A percentile compares a stretch with the other conserved stretches of the same genome.
phyloP scores from a whole-genome alignment of 2,113 vertebrate species.

The Colaptes auratus region DNA sequence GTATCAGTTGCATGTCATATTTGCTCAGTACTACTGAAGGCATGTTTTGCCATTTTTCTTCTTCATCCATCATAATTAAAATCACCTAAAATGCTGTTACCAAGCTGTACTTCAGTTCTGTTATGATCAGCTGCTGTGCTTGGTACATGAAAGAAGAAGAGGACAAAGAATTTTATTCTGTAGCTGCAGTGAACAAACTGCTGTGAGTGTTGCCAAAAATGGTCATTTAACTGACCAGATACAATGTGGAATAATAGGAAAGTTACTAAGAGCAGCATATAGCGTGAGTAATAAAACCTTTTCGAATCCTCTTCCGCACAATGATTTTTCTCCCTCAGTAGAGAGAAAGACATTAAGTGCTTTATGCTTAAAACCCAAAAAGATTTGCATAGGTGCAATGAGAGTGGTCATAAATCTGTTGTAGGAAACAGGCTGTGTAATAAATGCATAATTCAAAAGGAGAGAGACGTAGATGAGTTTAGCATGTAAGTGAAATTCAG shows the following conservation, averaged over 20 bases:
- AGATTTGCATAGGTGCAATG: slow-evolving; percentile 60
- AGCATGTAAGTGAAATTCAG: slow-evolving; percentile 5
- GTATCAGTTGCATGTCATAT: slow-evolving; percentile 38
- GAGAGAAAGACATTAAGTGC: slow-evolving; percentile 51
- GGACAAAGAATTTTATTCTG: not conserved
- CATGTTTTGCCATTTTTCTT: slow-evolving; percentile 52
- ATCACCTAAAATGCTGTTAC: slow-evolving; percentile 50
- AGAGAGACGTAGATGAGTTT: slow-evolving; percentile 33
- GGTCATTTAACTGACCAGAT: slow-evolving; percentile 41
- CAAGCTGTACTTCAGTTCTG: slow-evolving; percentile 15
- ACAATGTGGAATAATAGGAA: not conserved
- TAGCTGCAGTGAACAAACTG: not conserved
- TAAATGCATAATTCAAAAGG: slow-evolving; percentile 61
- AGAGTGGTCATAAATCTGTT: slow-evolving; percentile 64
- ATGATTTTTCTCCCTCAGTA: slow-evolving; percentile 26
- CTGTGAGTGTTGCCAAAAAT: not conserved
- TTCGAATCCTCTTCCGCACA: slow-evolving; percentile 8
- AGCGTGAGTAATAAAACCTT: slow-evolving; percentile 34
- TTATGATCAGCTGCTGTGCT: slow-evolving; percentile 9
- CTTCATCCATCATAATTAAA: slow-evolving; percentile 61
- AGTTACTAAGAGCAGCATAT: slow-evolving; percentile 15
- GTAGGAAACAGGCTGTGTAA: slow-evolving; percentile 62
- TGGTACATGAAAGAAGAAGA: not conserved
- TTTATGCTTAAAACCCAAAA: slow-evolving; percentile 43
- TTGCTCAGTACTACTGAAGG: slow-evolving; percentile 36